Evolutionary conservation across 2,888 invertebrate genomes (phyloP).

Genomic region (Drosophila setosimentum): DNA sequence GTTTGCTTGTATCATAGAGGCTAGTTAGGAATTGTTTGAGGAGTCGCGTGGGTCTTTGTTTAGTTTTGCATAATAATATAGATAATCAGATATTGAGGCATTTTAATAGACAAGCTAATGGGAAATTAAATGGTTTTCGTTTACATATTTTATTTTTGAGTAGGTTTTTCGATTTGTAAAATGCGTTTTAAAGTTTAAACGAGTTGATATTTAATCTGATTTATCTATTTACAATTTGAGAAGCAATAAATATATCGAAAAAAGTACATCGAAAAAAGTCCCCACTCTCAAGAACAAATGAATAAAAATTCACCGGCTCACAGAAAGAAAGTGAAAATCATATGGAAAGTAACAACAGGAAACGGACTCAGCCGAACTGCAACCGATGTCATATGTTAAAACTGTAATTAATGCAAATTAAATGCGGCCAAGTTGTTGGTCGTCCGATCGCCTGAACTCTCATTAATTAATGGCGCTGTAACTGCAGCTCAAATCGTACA

Average conservation of each 20-base stretch:
- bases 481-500: slow-evolving; percentile 64
- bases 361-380: slow-evolving; percentile 54
- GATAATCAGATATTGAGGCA: slow-evolving; percentile 19
- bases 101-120: slow-evolving; percentile 19
- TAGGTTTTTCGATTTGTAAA: background rate
- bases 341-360: slow-evolving; percentile 67
- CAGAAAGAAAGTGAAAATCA: slow-evolving; percentile 62
- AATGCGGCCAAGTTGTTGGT: slow-evolving; percentile 59
- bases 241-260: background rate
- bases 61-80: slow-evolving; percentile 31
- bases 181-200: slow-evolving; percentile 9
- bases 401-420: slow-evolving; percentile 71
- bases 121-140: slow-evolving; percentile 3
- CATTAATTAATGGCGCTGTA: slow-evolving; percentile 70
- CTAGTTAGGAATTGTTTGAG: background rate
- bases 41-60: slow-evolving; percentile 27
- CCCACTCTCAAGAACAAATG: slow-evolving; percentile 64
- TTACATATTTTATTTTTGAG: background rate
- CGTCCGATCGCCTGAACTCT: slow-evolving; percentile 29
- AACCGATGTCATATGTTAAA: slow-evolving; percentile 42
- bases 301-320: slow-evolving; percentile 50
- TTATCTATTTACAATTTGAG: background rate
- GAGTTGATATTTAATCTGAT: background rate
- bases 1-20: background rate
- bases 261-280: slow-evolving; percentile 44